Base-by-base conservation (phyloP, 1,140 invertebrate genomes). In the Leptonema lineaticorne region DNA sequence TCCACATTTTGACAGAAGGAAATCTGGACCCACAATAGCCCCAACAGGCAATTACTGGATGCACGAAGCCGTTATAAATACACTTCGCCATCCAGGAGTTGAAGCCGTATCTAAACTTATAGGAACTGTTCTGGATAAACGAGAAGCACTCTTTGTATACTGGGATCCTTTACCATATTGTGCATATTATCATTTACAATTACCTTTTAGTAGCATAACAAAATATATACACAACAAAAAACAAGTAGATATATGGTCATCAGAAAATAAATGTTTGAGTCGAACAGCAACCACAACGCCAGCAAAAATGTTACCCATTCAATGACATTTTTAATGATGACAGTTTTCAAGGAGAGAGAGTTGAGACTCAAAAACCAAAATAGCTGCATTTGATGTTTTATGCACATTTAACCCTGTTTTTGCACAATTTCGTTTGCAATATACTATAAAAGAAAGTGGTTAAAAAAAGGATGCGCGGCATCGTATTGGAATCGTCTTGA, bases 81-180 rank as follows among this genome's bases (percentile, higher is more conserved):
- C 83, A 0, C 26, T 86, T 9, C 81, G 78, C 4, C 78, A 78
- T 64, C 79, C 83, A 1, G 75, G 75, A 0, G 57, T 82, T 0
- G 79, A 86, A 48, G 80, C 82, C 0, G 81, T 86, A 6, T 81
- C 83, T 0, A 84, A 85, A 72, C 77, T 89, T 18, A 76, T 90
- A 33, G 85, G 87, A 2, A 88, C 86, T 0, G 86, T 90, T 2
- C 74, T 92, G 50, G 88, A 90, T 69, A 90, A 88, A 69, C 82
- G 89, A 7, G 90, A 92, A 74, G 90, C 90, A 0, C 78, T 92
- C 0, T 92, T 93, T 74, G 84, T 88, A 0, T 90, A 88, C 72
- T 92, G 90, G 90, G 91, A 93, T 74, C 91, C 91, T 0, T 74
- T 93, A 62, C 91, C 91, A 0, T 92, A 92, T 74, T 92, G 90